Conservation (phyloP, 2,113 vertebrate species). For the Rhabdomys dilectus region DNA sequence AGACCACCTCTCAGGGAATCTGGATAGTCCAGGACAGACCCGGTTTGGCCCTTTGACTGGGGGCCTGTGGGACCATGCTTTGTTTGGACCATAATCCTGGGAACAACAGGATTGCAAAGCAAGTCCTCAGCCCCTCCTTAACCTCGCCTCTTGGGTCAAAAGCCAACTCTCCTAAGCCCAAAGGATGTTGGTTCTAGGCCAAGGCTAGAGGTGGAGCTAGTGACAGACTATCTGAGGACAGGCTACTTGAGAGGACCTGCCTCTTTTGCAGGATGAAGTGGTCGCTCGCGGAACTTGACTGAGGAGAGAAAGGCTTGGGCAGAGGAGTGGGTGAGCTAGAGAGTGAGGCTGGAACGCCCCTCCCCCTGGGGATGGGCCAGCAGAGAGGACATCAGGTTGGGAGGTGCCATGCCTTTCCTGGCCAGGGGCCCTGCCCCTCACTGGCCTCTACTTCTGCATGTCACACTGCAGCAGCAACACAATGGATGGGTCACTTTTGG, state of each 20-base stretch:
- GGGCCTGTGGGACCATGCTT: neutral
- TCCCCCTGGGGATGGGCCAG: constrained; percentile 32
- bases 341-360: constrained; percentile 60
- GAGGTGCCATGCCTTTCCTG: constrained; percentile 50
- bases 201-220: constrained; percentile 33
- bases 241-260: constrained; percentile 57
- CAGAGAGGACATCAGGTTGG: constrained; percentile 60
- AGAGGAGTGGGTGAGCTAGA: constrained; percentile 64
- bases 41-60: constrained; percentile 38
- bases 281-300: constrained; percentile 51
- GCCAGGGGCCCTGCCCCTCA: constrained; percentile 59
- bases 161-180: constrained; percentile 60
- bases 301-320: constrained; percentile 56
- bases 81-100: constrained; percentile 43
- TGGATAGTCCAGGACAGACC: constrained; percentile 25
- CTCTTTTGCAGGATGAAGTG: constrained; percentile 59
- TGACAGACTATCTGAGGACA: constrained; percentile 5
- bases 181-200: constrained; percentile 51
- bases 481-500: constrained; percentile 97
- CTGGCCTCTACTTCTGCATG: constrained; percentile 95
- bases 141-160: constrained; percentile 43
- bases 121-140: constrained; percentile 27
- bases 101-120: constrained; percentile 45
- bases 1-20: constrained; percentile 58
- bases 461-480: constrained; percentile 98